Conservation (phyloP, 2,888 invertebrate genomes). For the Isotomurus palustris region DNA sequence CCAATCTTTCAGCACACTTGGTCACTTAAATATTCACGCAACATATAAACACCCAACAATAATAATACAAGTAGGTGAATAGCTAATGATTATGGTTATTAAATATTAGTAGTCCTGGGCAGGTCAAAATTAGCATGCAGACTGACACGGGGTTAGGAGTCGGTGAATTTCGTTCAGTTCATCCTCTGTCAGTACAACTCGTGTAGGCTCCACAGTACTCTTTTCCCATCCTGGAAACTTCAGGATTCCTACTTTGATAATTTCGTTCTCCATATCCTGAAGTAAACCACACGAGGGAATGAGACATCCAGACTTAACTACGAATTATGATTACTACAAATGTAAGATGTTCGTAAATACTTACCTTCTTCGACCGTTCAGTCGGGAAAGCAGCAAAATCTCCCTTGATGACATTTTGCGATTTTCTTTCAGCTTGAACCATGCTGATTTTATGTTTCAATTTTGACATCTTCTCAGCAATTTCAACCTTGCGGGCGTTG, state of each 20-base stretch:
- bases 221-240: constrained; percentile 45
- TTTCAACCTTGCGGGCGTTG: constrained; percentile 28
- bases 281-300: too few relatives aligned
- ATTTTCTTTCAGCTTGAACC: constrained; percentile 30
- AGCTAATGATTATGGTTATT: too few relatives aligned
- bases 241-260: constrained; percentile 35
- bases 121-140: constrained; percentile 4
- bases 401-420: constrained; percentile 30
- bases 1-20: too few relatives aligned
- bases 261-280: constrained; percentile 31
- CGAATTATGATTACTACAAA: too few relatives aligned
- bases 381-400: constrained; percentile 41
- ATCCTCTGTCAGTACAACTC: constrained; percentile 33
- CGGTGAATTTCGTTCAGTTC: constrained; percentile 38
- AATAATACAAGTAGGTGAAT: too few relatives aligned
- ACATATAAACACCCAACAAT: too few relatives aligned
- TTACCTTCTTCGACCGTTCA: constrained; percentile 18
- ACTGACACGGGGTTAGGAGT: constrained; percentile 35
- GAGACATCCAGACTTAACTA: too few relatives aligned
- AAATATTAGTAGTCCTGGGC: neutral
- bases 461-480: constrained; percentile 40
- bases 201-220: constrained; percentile 26
- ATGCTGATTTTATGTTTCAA: constrained; percentile 38
- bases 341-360: neutral
- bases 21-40: too few relatives aligned